phyloP scores from a whole-genome alignment of 2,888 invertebrate genomes.

The Hesperia comma region DNA sequence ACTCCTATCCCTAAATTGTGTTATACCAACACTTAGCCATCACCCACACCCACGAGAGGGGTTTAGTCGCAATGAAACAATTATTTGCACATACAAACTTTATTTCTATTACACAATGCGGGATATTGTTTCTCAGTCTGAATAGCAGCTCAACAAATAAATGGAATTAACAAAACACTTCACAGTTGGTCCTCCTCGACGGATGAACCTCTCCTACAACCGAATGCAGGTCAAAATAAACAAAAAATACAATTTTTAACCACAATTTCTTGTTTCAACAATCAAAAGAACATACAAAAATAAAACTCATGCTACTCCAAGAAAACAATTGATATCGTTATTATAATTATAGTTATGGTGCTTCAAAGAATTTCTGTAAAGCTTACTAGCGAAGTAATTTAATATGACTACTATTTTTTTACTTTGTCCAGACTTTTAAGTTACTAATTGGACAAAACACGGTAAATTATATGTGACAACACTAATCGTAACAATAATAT shows the following conservation, averaged over 20 bases:
- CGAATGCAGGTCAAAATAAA: constrained; percentile 11
- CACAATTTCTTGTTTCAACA: constrained; percentile 25
- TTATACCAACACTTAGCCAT: no score
- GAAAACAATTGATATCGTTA: background rate
- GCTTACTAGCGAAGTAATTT: no score
- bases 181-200: constrained; percentile 5
- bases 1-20: no score
- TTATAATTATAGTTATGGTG: background rate
- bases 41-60: no score
- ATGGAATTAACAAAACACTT: constrained; percentile 25
- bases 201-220: constrained; percentile 15
- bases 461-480: constrained; percentile 1
- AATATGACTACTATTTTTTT: background rate
- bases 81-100: constrained; percentile 43
- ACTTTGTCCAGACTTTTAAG: background rate
- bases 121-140: constrained; percentile 10
- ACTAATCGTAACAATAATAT: background rate
- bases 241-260: constrained; percentile 10
- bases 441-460: constrained; percentile 3
- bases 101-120: constrained; percentile 44
- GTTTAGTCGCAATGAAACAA: constrained; percentile 1
- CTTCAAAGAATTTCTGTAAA: no score
- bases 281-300: constrained; percentile 27
- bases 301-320: constrained; percentile 1
- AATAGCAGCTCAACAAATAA: constrained; percentile 26